phyloP scores from a whole-genome alignment of 2,797 vertebrate species.

The Remorina albescens region DNA sequence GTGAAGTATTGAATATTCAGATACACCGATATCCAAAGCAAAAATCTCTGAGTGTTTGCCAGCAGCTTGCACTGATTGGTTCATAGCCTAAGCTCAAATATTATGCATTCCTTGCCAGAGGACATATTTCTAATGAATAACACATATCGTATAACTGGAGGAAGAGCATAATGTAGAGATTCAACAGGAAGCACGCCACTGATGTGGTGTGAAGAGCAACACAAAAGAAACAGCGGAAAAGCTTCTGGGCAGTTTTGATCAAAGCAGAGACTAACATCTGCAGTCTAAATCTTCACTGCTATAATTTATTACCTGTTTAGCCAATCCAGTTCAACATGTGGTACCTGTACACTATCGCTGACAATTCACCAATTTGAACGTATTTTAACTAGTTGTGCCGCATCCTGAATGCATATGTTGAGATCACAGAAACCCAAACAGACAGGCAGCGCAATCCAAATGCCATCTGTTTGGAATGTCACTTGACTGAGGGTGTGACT shows the following conservation, averaged over 20 bases:
- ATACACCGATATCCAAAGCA: conserved; percentile 15
- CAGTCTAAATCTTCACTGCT: conserved; percentile 42
- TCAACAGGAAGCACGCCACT: conserved; percentile 65
- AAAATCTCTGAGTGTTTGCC: conserved; percentile 55
- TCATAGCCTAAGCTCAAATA: conserved; percentile 55
- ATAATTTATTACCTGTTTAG: conserved; percentile 51
- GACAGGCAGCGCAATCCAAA: conserved; percentile 15
- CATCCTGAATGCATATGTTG: background rate
- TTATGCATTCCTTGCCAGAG: conserved; percentile 72
- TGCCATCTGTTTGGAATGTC: conserved; percentile 8
- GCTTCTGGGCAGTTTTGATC: conserved; percentile 66
- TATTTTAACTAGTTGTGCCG: no score
- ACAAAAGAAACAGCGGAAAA: conserved; percentile 62
- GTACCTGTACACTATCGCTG: background rate
- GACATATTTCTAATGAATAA: conserved; percentile 77
- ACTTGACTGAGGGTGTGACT: background rate
- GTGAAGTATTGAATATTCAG: conserved; percentile 4
- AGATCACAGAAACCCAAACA: conserved; percentile 1
- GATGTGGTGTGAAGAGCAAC: conserved; percentile 60
- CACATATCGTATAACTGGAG: conserved; percentile 71
- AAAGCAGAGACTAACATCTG: conserved; percentile 62
- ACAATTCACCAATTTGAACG: conserved; percentile 3
- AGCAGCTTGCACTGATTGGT: conserved; percentile 63
- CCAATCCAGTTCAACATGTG: conserved; percentile 15
- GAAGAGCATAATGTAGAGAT: conserved; percentile 66